Base-by-base conservation (phyloP, 2,888 invertebrate genomes). In the Harpagoxenus sublaevis region DNA sequence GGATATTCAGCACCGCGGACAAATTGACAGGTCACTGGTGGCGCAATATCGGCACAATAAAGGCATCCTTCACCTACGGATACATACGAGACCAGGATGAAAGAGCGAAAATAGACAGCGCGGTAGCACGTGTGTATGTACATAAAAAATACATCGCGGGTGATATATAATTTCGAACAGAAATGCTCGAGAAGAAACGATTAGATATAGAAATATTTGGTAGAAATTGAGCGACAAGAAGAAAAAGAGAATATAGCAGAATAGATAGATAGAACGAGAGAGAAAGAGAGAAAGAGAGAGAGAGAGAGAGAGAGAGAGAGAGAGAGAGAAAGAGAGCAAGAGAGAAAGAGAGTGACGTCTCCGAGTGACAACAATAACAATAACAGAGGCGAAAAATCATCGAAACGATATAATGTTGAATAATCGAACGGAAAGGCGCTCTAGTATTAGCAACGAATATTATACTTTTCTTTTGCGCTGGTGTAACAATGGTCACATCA, bases 141-240 rank as follows among this genome's bases (percentile, higher is more conserved):
- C 57, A 85, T 62, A 75, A 79, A 77, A 78, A 66, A 87, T 83
- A 83, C 66, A 84, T 86, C 86, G 78, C 90, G 88, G 62, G 83
- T 87, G 85, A 55, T 83, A 84, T 35, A 79, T 62, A 82, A 9
- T 63, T 55, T 57, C 12, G 63, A 92, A 90, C 87, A 91, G 90
- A 92, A 94, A 94, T 94, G 94, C 92, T 85, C 78, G 89, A 91
- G 28, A 57, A 73, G 35, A 78, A 15, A 84, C 35, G 48, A 62
- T 48, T 48, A 83, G 12, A 84, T 62, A 78, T 28, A 81, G 45
- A 84, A 60, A 74, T 65, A 87, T 71, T 85, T n/a, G 74, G 10
- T 53, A 85, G 55, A 87, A 48, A 88, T n/a, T 79, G 51, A 84
- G 74, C 73, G 9, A 84, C 66, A 87, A 63, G 78, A 39, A 86